Conservation (phyloP, 1,140 invertebrate genomes). For the Drosophila pectinifera region DNA sequence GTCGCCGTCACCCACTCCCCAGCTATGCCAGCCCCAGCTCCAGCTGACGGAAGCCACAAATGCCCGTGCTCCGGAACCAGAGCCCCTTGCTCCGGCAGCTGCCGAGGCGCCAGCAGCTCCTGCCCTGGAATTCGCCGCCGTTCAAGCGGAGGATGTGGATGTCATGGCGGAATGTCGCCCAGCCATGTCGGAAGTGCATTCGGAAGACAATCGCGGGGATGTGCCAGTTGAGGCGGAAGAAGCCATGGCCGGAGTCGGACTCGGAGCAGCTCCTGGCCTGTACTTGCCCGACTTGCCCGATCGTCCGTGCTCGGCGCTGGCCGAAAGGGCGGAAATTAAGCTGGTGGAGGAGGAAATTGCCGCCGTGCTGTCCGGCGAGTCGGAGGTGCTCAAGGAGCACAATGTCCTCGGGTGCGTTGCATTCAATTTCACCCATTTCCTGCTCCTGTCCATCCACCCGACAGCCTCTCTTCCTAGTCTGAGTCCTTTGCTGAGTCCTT, state of each 20-base stretch:
- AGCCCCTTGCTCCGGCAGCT: constrained; percentile 8
- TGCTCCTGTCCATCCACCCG: background rate
- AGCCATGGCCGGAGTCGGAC: background rate
- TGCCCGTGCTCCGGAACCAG: constrained; percentile 60
- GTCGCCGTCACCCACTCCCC: constrained; percentile 20
- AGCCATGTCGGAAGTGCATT: constrained; percentile 70
- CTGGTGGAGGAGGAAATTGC: constrained; percentile 89
- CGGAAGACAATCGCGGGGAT: constrained; percentile 44
- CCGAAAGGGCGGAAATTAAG: constrained; percentile 81
- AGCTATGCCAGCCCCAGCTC: constrained; percentile 8
- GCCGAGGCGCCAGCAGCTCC: constrained; percentile 3
- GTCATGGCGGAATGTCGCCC: constrained; percentile 51
- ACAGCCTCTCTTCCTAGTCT: background rate
- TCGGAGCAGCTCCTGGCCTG: constrained; percentile 10
- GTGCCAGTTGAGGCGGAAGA: constrained; percentile 16
- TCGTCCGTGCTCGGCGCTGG: constrained; percentile 75
- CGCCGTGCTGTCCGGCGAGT: constrained; percentile 88
- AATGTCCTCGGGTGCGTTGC: constrained; percentile 88
- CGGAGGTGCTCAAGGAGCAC: constrained; percentile 88
- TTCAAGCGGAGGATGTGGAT: constrained; percentile 8
- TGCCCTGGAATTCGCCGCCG: constrained; percentile 3
- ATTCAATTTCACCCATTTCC: constrained; percentile 53
- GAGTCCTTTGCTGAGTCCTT: constrained; percentile 14
- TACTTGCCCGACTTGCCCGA: constrained; percentile 76
- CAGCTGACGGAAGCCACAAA: constrained; percentile 72